Percentiles rank a stretch among this genome's conserved stretches.
Evolutionary conservation across 2,113 vertebrate species (phyloP).

Genomic region (Erythrocercus mccallii): DNA sequence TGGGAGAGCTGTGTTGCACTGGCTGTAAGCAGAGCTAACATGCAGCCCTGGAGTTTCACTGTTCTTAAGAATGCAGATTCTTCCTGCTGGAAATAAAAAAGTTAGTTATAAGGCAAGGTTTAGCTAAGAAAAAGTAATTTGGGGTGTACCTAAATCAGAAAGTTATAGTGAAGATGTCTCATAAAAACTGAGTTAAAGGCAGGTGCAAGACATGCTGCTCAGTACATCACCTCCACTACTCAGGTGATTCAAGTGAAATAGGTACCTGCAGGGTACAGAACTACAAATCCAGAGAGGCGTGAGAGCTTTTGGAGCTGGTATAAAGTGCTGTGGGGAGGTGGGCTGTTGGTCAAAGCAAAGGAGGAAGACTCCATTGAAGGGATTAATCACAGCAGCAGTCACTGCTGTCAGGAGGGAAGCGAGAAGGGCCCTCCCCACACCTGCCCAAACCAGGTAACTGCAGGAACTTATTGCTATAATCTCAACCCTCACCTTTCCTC

Average conservation of each 20-base stretch:
- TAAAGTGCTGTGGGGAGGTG: background rate
- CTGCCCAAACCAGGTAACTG: background rate
- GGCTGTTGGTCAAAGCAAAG: rapidly evolving
- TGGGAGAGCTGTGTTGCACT: background rate
- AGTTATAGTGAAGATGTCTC: rapidly evolving
- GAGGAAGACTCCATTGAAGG: background rate
- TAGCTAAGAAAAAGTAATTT: background rate
- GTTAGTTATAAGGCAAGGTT: background rate
- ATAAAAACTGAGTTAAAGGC: background rate
- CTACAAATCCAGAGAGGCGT: background rate
- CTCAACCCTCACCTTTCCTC: background rate
- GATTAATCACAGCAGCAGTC: background rate
- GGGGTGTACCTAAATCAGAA: background rate
- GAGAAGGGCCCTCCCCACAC: background rate
- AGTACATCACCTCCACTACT: background rate
- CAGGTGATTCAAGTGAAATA: background rate
- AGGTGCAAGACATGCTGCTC: rapidly evolving
- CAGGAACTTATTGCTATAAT: background rate
- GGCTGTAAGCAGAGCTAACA: background rate
- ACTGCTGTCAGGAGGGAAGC: background rate
- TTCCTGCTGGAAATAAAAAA: background rate
- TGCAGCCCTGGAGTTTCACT: background rate
- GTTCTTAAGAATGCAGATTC: background rate
- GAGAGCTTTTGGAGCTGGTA: background rate
- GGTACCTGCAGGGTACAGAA: background rate